phyloP scores from a whole-genome alignment of 2,888 invertebrate genomes.

The Nasonovia ribisnigri region DNA sequence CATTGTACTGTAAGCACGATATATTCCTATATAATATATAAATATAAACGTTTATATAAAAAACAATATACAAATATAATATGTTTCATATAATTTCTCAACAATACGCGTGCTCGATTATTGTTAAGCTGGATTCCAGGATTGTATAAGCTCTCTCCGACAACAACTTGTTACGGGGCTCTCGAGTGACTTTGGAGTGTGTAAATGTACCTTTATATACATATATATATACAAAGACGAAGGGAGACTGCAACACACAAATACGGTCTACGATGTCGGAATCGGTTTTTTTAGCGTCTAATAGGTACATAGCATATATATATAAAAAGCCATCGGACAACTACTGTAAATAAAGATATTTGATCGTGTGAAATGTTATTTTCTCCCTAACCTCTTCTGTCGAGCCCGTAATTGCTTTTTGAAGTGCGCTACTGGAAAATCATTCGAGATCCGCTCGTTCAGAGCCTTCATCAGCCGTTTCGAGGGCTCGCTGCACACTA shows the following conservation, averaged over 20 bases:
- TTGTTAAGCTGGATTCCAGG: not conserved
- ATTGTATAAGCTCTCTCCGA: not conserved
- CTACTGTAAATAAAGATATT: constrained; percentile 35
- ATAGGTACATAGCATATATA: not conserved
- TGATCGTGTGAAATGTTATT: constrained; percentile 37
- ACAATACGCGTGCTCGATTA: not conserved
- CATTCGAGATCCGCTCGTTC: constrained; percentile 18
- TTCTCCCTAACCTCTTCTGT: constrained; percentile 6
- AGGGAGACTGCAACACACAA: not conserved
- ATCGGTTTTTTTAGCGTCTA: not conserved
- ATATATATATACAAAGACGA: not conserved
- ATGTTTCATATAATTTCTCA: not conserved
- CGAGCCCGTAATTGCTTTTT: constrained; percentile 51
- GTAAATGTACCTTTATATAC: not conserved
- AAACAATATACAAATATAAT: not conserved
- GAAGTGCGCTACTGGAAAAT: constrained; percentile 52
- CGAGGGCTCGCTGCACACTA: constrained; percentile 48
- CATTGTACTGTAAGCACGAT: not conserved
- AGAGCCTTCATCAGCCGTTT: constrained; percentile 25
- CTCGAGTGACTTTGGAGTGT: not conserved
- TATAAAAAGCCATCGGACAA: not conserved
- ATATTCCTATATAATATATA: not conserved
- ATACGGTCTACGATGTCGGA: not conserved
- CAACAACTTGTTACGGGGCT: not conserved
- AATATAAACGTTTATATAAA: not conserved